These are phyloP conservation scores for Tauraco hartlaubi DNA, from an alignment of 2,797 vertebrate species.

Conservation along the genomic window DNA sequence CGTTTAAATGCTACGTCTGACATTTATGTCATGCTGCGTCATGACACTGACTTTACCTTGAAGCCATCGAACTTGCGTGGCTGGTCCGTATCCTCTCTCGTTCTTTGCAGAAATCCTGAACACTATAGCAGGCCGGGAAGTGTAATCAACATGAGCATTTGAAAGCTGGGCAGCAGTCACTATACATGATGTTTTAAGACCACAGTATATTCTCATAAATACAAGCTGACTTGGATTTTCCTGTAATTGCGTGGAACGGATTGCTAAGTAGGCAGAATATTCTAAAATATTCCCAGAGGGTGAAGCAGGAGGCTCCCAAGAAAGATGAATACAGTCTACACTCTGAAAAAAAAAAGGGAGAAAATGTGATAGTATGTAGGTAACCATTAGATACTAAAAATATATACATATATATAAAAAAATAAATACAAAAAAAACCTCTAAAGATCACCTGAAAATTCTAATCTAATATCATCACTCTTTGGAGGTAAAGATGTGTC, in stretches of 20 bases:
- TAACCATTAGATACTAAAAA: neutral
- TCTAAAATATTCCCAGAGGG: slow-evolving; percentile 95
- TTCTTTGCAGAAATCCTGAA: slow-evolving; percentile 98
- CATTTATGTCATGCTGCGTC: no score
- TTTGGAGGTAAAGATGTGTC: neutral
- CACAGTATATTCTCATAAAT: slow-evolving; percentile 97
- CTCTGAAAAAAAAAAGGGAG: slow-evolving; percentile 78
- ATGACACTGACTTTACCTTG: slow-evolving; percentile 88
- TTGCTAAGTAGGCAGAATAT: slow-evolving; percentile 97
- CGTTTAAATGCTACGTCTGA: neutral
- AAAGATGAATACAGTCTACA: slow-evolving; percentile 93
- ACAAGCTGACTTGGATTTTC: slow-evolving; percentile 88
- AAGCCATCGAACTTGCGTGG: slow-evolving; percentile 98
- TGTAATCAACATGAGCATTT: slow-evolving; percentile 94
- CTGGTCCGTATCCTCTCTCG: slow-evolving; percentile 96
- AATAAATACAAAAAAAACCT: rapidly evolving
- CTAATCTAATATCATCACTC: neutral
- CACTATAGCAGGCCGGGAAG: slow-evolving; percentile 92
- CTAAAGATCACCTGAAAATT: neutral
- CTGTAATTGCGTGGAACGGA: slow-evolving; percentile 85
- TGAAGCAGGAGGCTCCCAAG: slow-evolving; percentile 94
- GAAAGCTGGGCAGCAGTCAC: slow-evolving; percentile 89
- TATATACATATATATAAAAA: neutral
- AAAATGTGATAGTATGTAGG: neutral
- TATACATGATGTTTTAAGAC: slow-evolving; percentile 91